phyloP scores from a whole-genome alignment of 2,888 invertebrate species.

The Ormyrus thymus region DNA sequence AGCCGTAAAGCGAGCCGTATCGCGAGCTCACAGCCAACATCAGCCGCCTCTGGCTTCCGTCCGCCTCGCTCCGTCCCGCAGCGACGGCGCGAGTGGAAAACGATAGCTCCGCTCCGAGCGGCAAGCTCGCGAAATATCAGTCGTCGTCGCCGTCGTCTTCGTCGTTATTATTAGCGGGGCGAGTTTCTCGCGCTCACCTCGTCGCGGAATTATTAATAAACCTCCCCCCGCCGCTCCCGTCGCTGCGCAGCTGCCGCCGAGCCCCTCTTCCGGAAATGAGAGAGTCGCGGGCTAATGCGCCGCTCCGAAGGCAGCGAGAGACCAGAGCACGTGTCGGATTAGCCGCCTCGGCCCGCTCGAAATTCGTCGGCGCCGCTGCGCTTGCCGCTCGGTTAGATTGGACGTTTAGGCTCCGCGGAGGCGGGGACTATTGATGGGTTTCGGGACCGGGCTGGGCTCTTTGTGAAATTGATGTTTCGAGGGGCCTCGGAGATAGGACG shows the following conservation, averaged over 20 bases:
- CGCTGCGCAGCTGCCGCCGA: conserved; percentile 11
- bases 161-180: conserved; percentile 36
- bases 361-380: not conserved
- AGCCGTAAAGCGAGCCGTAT: not conserved
- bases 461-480: no score
- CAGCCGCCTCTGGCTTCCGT: not conserved
- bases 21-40: conserved; percentile 3
- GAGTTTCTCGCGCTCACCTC: conserved; percentile 21
- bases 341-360: not conserved
- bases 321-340: no score
- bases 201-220: conserved; percentile 48
- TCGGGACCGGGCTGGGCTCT: no score
- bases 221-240: not conserved
- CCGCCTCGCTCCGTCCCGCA: not conserved
- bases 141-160: not conserved
- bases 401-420: not conserved
- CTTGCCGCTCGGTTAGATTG: not conserved
- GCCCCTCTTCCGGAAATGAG: conserved; percentile 34
- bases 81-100: not conserved
- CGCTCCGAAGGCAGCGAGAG: not conserved
- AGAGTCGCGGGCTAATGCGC: conserved; percentile 7
- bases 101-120: not conserved
- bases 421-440: not conserved
- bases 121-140: conserved; percentile 12
- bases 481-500: no score